Conservation (phyloP, 2,113 vertebrate species). For the Picathartes gymnocephalus region DNA sequence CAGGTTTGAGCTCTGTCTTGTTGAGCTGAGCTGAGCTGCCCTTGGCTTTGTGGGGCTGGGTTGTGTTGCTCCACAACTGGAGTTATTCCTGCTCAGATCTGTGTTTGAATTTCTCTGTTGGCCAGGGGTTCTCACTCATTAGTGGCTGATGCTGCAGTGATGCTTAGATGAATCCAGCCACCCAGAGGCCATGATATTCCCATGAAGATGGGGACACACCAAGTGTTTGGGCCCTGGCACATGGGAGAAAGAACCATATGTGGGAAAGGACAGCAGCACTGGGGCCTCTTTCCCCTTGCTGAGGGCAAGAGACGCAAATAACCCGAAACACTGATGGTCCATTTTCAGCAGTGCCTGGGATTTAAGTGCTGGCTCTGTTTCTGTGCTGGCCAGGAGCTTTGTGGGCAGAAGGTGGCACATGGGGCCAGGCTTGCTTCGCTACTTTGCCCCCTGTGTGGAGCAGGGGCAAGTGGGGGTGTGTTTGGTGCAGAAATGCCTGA, state of each 20-base stretch:
- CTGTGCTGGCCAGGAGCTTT: neutral
- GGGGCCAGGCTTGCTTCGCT: neutral
- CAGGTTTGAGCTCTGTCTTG: neutral
- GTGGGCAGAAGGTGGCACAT: neutral
- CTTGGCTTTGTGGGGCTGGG: neutral
- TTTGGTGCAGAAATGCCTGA: neutral
- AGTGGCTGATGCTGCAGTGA: neutral
- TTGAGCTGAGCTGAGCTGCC: neutral
- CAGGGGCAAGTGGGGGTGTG: neutral
- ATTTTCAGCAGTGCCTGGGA: neutral
- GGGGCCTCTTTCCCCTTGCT: rapidly evolving
- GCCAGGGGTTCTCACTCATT: neutral
- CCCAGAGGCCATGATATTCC: neutral
- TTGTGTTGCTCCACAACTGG: neutral
- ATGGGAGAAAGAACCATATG: neutral
- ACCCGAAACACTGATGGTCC: rapidly evolving
- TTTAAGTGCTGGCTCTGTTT: neutral
- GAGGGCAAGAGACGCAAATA: neutral
- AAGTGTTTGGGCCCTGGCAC: rapidly evolving
- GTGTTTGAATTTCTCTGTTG: neutral
- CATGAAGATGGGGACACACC: neutral
- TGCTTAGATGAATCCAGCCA: neutral
- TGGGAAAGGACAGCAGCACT: neutral
- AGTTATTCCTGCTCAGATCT: neutral
- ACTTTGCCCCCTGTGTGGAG: neutral